phyloP scores from a whole-genome alignment of 2,113 vertebrate species.

The Suricata suricatta region DNA sequence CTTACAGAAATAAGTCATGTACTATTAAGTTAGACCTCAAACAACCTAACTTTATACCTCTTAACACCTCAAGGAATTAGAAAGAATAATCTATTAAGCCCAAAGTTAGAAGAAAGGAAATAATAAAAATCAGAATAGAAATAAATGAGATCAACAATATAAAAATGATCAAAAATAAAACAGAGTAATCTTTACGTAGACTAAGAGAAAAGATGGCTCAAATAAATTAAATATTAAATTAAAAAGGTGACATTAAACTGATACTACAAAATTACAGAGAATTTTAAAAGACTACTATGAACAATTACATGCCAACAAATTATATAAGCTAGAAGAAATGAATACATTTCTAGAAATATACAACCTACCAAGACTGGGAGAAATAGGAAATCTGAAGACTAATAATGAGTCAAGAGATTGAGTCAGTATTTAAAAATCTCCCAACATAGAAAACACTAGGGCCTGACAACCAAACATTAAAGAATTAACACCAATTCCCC shows the following conservation, averaged over 20 bases:
- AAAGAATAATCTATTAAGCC: not conserved
- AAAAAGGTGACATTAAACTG: not conserved
- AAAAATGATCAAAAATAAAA: not conserved
- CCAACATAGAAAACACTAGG: not conserved
- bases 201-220: not conserved
- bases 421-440: not conserved
- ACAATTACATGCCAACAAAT: not conserved
- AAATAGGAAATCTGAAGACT: not conserved
- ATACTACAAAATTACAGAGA: not conserved
- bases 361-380: not conserved
- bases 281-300: not conserved
- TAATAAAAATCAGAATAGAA: not conserved
- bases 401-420: not conserved
- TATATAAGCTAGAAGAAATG: not conserved
- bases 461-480: not conserved
- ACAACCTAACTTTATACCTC: not conserved
- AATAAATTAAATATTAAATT: not conserved
- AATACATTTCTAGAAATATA: not conserved
- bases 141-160: not conserved
- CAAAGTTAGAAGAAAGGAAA: not conserved
- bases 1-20: not conserved
- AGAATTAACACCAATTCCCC: not conserved
- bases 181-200: not conserved
- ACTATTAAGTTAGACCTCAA: not conserved
- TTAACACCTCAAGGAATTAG: not conserved